Percentiles rank a stretch among this genome's conserved stretches.
Conservation (phyloP, 2,797 vertebrate species). For the Todus mexicanus region DNA sequence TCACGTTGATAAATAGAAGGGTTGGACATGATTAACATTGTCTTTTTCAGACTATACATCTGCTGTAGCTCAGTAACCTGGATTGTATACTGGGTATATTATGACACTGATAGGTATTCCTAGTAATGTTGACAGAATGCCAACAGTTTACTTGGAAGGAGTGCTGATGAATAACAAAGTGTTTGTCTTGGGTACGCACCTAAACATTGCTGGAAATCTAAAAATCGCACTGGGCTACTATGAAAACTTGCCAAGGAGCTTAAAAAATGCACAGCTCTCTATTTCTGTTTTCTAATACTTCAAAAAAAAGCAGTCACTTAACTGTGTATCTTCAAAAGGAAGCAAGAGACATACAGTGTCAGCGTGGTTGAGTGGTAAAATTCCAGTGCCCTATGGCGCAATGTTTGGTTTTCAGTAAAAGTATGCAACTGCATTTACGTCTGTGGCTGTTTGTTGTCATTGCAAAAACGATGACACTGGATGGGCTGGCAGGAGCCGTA, state of each 20-base stretch:
- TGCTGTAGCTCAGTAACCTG: background rate
- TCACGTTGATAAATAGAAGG: background rate
- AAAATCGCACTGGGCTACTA: background rate
- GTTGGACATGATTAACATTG: background rate
- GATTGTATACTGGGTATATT: background rate
- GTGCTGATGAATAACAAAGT: background rate
- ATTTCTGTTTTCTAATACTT: background rate
- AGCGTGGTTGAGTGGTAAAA: background rate
- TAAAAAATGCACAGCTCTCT: background rate
- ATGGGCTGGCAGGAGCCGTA: background rate
- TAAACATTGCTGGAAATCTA: background rate
- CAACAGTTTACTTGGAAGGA: background rate
- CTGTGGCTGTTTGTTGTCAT: background rate
- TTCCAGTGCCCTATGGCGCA: background rate
- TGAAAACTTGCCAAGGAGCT: background rate
- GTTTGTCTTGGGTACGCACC: background rate
- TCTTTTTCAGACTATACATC: background rate
- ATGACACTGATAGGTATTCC: background rate
- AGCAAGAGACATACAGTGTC: background rate
- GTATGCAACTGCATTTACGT: background rate
- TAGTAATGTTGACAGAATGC: background rate
- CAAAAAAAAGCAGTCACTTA: background rate
- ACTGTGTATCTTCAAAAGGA: background rate
- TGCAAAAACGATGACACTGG: background rate
- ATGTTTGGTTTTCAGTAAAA: background rate